Evolutionary conservation across 2,888 invertebrate species (phyloP).

Genomic region (Suillia variegata): DNA sequence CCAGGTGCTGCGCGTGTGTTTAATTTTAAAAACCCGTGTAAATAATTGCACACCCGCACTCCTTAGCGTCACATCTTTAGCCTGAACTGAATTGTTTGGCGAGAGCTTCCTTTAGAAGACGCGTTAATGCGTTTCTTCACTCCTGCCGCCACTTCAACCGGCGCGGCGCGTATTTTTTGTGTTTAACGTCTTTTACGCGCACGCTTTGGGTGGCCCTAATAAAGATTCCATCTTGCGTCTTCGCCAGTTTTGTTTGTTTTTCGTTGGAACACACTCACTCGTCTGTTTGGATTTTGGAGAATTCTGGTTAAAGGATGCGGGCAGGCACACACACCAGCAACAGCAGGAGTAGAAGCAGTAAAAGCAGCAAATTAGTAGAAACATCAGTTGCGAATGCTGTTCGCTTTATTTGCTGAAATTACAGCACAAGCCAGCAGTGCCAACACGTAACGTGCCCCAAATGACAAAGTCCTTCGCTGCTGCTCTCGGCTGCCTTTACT

Average conservation of each 20-base stretch:
- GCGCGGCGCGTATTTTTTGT: no score
- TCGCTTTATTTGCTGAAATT: constrained; percentile 11
- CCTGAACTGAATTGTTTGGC: no score
- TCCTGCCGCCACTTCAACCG: no score
- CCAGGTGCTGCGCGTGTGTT: not conserved
- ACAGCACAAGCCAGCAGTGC: no score
- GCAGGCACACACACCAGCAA: not conserved
- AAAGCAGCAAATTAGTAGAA: not conserved
- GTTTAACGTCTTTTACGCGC: no score
- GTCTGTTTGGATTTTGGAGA: not conserved
- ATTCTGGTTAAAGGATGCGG: not conserved
- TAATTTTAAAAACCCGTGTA: constrained; percentile 1
- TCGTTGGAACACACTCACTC: not conserved
- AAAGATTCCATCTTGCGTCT: not conserved
- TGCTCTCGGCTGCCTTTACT: no score
- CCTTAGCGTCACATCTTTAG: not conserved
- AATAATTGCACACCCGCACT: not conserved
- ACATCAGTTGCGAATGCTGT: not conserved
- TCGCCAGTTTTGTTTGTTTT: not conserved
- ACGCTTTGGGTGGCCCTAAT: not conserved
- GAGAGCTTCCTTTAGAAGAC: no score
- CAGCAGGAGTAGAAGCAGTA: not conserved
- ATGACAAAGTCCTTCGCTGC: no score
- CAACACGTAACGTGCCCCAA: not conserved
- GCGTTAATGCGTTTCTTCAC: no score